Evolutionary conservation across 2,888 invertebrate species (phyloP).

Genomic region (Hemistola chrysoprasaria): DNA sequence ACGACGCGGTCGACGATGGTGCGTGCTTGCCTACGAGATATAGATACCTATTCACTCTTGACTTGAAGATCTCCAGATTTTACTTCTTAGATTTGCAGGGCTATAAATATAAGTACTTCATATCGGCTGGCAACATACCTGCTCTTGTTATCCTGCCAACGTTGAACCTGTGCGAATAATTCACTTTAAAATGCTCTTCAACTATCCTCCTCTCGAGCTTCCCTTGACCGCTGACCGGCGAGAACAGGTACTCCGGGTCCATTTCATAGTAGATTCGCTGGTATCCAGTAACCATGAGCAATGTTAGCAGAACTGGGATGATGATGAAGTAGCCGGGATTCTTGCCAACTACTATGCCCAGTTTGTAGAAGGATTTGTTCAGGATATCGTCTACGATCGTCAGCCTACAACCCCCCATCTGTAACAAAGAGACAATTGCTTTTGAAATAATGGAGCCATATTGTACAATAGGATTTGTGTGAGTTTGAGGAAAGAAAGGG

Average conservation of each 20-base stretch:
- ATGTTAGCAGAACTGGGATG: constrained; percentile 90
- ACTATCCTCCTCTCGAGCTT: constrained; percentile 91
- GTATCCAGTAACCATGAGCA: constrained; percentile 93
- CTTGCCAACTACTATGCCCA: constrained; percentile 89
- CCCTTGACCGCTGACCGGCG: constrained; percentile 93
- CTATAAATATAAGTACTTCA: too few species aligned
- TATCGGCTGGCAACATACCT: too few species aligned
- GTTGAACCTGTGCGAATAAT: constrained; percentile 92
- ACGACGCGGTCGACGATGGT: too few species aligned
- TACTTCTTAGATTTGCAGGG: too few species aligned
- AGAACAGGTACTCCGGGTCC: constrained; percentile 96
- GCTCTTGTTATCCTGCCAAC: constrained; percentile 93
- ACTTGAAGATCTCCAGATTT: too few species aligned
- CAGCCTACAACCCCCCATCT: constrained; percentile 89
- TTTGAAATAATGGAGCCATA: too few species aligned
- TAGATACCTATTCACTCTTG: too few species aligned
- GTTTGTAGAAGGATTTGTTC: constrained; percentile 90
- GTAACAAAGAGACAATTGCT: constrained; percentile 44
- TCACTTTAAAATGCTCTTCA: constrained; percentile 92
- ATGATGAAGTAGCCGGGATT: constrained; percentile 95
- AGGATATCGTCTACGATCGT: constrained; percentile 91
- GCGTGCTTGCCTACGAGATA: too few species aligned
- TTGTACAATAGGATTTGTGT: too few species aligned
- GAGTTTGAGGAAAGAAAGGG: too few species aligned
- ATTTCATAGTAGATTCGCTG: constrained; percentile 94